These are phyloP conservation scores for Raillietiella orientalis DNA, from an alignment of 2,888 invertebrate genomes.

Conservation along the genomic window DNA sequence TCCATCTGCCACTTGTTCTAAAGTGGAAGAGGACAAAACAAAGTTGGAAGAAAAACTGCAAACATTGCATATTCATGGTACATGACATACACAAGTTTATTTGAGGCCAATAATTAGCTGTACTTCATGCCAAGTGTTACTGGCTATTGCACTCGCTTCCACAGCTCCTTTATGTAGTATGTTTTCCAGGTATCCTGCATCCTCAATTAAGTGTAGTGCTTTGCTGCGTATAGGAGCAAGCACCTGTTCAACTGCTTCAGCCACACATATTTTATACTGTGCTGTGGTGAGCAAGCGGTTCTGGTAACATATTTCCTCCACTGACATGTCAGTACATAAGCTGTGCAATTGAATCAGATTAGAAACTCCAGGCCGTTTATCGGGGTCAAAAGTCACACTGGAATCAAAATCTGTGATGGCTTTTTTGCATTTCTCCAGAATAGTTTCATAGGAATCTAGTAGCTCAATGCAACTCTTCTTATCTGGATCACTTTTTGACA, in stretches of 20 bases:
- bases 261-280: constrained; percentile 35
- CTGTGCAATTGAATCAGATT: constrained; percentile 62
- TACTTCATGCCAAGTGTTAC: constrained; percentile 26
- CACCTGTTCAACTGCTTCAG: constrained; percentile 32
- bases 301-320: constrained; percentile 33
- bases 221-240: constrained; percentile 30
- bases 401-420: constrained; percentile 68
- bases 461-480: constrained; percentile 41
- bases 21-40: too few species aligned
- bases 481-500: constrained; percentile 84
- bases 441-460: constrained; percentile 32
- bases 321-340: constrained; percentile 26
- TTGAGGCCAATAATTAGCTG: constrained; percentile 22
- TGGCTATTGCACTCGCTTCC: constrained; percentile 26
- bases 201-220: constrained; percentile 21
- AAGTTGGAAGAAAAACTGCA: too few species aligned
- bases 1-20: too few species aligned
- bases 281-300: constrained; percentile 31
- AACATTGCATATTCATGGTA: too few species aligned
- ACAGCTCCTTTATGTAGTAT: constrained; percentile 26
- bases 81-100: constrained; percentile 3
- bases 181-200: constrained; percentile 25
- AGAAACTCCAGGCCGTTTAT: constrained; percentile 45
- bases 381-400: constrained; percentile 44
- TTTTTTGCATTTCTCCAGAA: constrained; percentile 41